Base-by-base conservation (phyloP, 1,140 invertebrate species). In the Lanistes nyassanus region DNA sequence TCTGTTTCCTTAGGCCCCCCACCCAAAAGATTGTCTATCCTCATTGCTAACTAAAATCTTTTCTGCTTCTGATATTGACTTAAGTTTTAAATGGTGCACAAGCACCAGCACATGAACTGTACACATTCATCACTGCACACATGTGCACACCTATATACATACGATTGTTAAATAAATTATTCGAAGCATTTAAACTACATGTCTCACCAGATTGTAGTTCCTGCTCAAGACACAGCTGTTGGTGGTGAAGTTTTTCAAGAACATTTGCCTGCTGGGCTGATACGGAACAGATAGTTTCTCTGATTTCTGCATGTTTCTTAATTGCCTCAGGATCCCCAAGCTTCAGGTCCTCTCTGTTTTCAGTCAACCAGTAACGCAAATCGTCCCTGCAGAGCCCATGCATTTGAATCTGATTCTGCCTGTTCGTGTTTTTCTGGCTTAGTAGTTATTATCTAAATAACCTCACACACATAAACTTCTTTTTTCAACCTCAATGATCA, bases 281-380 rank as follows among this genome's bases (percentile, higher is more conserved):
- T 2, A 88, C 86, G 39, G 80, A 79, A 3, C 76, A 76, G 23
- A 85, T 76, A 0, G 80, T 85, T 13, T 71, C 56, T 51, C 68
- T 73, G 23, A 88, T 86, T 39, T 84, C 83, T 23, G 62, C 56
- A 66, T 84, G 85, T 67, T 87, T 82, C 39, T 81, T 73, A 26
- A 86, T 79, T 19, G 77, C 79, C 3, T 83, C 83, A 1, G 82
- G 83, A 23, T 78, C 78, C 4, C 81, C 83, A 34, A 83, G 67
- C 39, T 80, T 77, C 36, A 84, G 51, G 29, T 83, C 83, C 34
- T 82, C 78, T 76, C 81, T 75, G 64, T 88, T 85, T 55, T 87
- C 85, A 29, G 80, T 76, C 68, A 88, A 47, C 86, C 86, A 88
- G 72, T 81, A 88, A 47, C 83, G 74, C 31, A 88, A 75, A 76